These are phyloP conservation scores for Neoniphon sammara DNA, from an alignment of 2,797 vertebrate species.

Conservation along the genomic window DNA sequence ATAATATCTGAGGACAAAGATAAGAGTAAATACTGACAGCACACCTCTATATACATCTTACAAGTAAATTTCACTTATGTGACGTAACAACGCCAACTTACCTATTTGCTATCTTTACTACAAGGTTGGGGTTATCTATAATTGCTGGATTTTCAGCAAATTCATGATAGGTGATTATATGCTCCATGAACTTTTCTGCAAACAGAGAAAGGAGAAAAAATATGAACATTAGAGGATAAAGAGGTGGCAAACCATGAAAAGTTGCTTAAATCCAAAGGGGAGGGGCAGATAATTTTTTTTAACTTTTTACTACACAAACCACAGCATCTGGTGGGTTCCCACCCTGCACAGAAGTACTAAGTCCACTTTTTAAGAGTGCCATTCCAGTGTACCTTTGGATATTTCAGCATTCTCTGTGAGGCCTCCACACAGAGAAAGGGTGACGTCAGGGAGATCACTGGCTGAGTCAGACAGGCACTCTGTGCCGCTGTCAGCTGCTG, in stretches of 20 bases:
- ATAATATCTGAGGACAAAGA: conserved; percentile 88
- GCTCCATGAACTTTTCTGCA: conserved; percentile 97
- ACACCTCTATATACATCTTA: background rate
- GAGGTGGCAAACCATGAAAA: conserved; percentile 37
- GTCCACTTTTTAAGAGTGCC: conserved; percentile 32
- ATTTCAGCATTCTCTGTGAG: conserved; percentile 95
- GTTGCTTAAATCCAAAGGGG: conserved; percentile 36
- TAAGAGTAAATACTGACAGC: conserved; percentile 5
- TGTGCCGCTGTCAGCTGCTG: conserved; percentile 95
- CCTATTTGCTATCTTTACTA: conserved; percentile 96
- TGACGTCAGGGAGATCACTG: conserved; percentile 94
- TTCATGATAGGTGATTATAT: conserved; percentile 95
- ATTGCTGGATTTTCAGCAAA: conserved; percentile 98
- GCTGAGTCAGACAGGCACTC: conserved; percentile 98
- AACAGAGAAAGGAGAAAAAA: conserved; percentile 50
- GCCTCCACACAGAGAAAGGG: conserved; percentile 96
- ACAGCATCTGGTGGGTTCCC: background rate
- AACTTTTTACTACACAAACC: conserved; percentile 17
- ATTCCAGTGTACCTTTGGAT: conserved; percentile 88
- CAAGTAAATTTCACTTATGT: background rate
- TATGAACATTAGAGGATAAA: conserved; percentile 40
- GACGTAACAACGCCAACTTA: conserved; percentile 63
- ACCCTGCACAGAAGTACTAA: conserved; percentile 19
- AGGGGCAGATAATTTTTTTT: conserved; percentile 32
- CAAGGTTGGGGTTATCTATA: conserved; percentile 97